Evolutionary conservation across 2,797 vertebrate genomes (phyloP).

Genomic region (Caiman crocodilus): DNA sequence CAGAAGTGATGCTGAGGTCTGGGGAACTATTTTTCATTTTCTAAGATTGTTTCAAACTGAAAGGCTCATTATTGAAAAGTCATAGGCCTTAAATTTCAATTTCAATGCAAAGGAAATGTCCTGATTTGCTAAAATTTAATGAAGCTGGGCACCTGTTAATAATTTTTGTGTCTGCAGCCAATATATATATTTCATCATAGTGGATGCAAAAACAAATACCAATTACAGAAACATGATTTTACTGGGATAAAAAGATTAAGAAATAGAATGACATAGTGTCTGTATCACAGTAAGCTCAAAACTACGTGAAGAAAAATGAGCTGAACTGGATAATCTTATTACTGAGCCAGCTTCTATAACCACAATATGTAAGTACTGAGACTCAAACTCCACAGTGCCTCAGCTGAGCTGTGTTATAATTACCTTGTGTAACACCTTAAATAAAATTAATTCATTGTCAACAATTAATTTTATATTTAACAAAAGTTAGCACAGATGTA

Average conservation of each 20-base stretch:
- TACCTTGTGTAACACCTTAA: background rate
- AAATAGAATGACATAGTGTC: constrained; percentile 54
- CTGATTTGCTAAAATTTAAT: constrained; percentile 29
- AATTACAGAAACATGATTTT: constrained; percentile 44
- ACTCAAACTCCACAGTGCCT: background rate
- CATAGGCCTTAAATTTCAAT: background rate
- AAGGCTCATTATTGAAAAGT: background rate
- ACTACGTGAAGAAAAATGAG: constrained; percentile 42
- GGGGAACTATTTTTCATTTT: background rate
- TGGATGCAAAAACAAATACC: constrained; percentile 50
- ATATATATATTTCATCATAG: constrained; percentile 45
- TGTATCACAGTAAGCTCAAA: constrained; percentile 39
- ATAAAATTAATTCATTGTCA: background rate
- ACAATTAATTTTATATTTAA: background rate
- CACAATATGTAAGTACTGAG: background rate
- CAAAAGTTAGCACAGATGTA: background rate
- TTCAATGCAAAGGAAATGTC: background rate
- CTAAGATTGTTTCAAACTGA: background rate
- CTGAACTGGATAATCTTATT: constrained; percentile 42
- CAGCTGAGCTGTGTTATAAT: background rate
- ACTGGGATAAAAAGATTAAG: constrained; percentile 55
- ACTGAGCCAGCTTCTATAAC: background rate
- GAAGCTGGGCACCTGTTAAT: constrained; percentile 54
- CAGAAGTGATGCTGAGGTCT: background rate
- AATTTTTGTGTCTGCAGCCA: constrained; percentile 13